Evolutionary conservation across 2,888 invertebrate species (phyloP).

Genomic region (Polymixis lichenea): DNA sequence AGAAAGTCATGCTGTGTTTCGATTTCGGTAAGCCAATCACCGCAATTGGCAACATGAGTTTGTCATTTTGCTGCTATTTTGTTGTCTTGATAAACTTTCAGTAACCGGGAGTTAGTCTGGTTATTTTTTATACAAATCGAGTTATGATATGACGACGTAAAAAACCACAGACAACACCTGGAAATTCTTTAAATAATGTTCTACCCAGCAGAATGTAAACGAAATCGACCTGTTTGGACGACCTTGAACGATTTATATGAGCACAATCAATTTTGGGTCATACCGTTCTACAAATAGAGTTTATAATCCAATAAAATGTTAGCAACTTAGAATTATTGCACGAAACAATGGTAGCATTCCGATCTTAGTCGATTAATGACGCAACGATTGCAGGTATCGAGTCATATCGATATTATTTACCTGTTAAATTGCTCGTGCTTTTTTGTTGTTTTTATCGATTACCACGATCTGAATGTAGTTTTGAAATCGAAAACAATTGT

Average conservation of each 20-base stretch:
- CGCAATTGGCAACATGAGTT: too few relatives aligned
- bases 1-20: not conserved
- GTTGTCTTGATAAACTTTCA: too few relatives aligned
- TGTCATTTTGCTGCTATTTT: too few relatives aligned
- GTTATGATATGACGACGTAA: not conserved
- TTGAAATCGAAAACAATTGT: conserved; percentile 38
- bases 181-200: conserved; percentile 30
- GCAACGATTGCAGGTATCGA: conserved; percentile 74
- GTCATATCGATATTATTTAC: conserved; percentile 74
- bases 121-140: not conserved
- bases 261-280: conserved; percentile 42
- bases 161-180: conserved; percentile 44
- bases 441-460: conserved; percentile 66
- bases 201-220: conserved; percentile 52
- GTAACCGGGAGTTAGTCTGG: not conserved
- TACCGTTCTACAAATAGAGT: conserved; percentile 51
- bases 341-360: conserved; percentile 75
- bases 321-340: conserved; percentile 66
- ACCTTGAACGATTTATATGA: conserved; percentile 67
- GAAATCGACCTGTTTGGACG: conserved; percentile 61
- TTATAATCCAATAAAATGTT: conserved; percentile 55
- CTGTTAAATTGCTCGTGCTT: conserved; percentile 72
- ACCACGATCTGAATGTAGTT: conserved; percentile 49
- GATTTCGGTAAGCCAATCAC: not conserved
- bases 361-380: conserved; percentile 80